These are phyloP conservation scores for Styela plicata DNA, from an alignment of 23 tunicate species.

Conservation along the genomic window DNA sequence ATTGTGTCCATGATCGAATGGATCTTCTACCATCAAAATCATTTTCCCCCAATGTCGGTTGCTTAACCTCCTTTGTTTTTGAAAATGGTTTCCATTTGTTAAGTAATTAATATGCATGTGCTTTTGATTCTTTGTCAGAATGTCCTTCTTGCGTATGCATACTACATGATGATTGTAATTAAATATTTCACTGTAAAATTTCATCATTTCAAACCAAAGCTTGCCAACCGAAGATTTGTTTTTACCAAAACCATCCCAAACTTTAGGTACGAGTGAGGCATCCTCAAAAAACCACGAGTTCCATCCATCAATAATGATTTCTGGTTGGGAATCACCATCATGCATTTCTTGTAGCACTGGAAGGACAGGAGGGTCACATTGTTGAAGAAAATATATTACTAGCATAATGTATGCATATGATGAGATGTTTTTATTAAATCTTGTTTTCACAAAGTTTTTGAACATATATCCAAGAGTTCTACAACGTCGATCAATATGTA, in stretches of 20 bases:
- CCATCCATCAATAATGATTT: conserved; percentile 21
- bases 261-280: neutral
- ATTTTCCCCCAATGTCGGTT: neutral
- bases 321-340: neutral
- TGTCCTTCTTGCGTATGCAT: neutral
- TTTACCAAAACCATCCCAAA: neutral
- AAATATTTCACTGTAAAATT: conserved; percentile 8
- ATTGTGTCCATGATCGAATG: conserved; percentile 19
- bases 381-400: conserved; percentile 24
- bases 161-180: neutral
- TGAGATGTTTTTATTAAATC: neutral
- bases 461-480: neutral
- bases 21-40: neutral
- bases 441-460: neutral
- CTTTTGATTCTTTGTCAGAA: neutral
- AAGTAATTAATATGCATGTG: neutral
- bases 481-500: neutral
- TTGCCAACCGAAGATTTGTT: conserved; percentile 6
- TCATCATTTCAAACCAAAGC: conserved; percentile 11
- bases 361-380: conserved; percentile 15
- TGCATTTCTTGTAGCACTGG: conserved; percentile 23
- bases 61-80: neutral
- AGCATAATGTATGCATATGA: conserved; percentile 14
- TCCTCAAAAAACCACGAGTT: conserved; percentile 25
- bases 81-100: neutral